These are phyloP conservation scores for Phrynocephalus versicolor DNA, from an alignment of 2,113 vertebrate species.

Conservation along the genomic window DNA sequence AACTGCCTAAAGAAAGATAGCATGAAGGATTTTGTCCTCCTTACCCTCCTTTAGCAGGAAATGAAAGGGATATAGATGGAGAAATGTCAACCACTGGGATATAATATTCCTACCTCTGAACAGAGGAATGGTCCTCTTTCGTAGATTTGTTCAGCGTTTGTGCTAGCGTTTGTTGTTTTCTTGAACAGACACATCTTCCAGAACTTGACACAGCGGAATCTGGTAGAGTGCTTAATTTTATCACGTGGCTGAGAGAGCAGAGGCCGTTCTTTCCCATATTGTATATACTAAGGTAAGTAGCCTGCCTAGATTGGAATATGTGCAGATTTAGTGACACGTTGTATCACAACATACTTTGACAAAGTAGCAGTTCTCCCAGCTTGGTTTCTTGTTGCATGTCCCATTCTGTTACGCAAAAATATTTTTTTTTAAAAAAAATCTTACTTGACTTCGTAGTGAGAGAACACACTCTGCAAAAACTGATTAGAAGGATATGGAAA, in stretches of 20 bases:
- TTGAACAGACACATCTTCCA: constrained; percentile 85
- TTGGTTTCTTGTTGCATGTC: neutral
- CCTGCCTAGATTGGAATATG: neutral
- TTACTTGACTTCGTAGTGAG: neutral
- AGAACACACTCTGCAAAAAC: neutral
- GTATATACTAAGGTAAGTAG: constrained; percentile 88
- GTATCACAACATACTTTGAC: neutral
- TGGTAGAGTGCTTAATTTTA: constrained; percentile 83
- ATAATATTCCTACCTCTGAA: neutral
- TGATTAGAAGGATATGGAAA: neutral
- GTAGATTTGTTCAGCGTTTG: constrained; percentile 3
- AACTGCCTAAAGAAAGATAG: neutral
- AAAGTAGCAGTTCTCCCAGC: neutral
- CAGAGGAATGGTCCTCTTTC: neutral
- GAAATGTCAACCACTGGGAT: neutral
- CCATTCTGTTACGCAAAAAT: neutral
- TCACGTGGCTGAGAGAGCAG: constrained; percentile 92
- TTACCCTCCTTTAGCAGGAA: neutral
- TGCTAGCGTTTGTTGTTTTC: constrained; percentile 31
- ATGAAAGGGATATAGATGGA: neutral
- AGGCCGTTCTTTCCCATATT: constrained; percentile 90
- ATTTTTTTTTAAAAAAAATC: too few relatives aligned
- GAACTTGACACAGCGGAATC: constrained; percentile 94
- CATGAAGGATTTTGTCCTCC: neutral
- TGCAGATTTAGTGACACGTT: neutral